Evolutionary conservation across 2,888 invertebrate species (phyloP).

Genomic region (Ceriagrion tenellum): DNA sequence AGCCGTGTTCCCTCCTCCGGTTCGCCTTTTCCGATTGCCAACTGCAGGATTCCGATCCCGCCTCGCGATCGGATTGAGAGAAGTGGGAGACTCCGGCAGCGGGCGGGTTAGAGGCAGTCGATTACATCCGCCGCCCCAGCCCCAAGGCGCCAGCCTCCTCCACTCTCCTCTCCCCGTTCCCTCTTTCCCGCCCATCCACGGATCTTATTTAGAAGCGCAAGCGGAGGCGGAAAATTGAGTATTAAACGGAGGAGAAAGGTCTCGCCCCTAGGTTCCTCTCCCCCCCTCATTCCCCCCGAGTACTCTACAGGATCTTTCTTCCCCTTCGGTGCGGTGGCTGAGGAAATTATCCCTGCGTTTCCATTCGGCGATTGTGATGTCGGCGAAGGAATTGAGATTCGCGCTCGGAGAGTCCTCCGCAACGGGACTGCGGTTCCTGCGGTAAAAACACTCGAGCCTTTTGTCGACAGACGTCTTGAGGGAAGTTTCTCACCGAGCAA

Average conservation of each 20-base stretch:
- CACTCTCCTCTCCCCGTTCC: background rate
- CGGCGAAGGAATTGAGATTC: background rate
- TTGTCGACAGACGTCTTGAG: background rate
- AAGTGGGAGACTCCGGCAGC: background rate
- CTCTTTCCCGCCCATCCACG: background rate
- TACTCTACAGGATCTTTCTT: background rate
- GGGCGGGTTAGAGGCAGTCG: background rate
- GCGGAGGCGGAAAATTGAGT: conserved; percentile 29
- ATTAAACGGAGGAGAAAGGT: conserved; percentile 16
- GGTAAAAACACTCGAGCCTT: background rate
- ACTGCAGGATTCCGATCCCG: conserved; percentile 31
- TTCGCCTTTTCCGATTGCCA: background rate
- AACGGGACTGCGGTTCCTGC: background rate
- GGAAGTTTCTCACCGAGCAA: background rate
- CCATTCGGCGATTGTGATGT: background rate
- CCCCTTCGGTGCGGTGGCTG: background rate
- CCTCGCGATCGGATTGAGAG: background rate
- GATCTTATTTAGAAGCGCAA: background rate
- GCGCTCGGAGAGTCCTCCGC: background rate
- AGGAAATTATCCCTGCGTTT: background rate
- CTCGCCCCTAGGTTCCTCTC: background rate
- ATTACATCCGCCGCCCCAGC: background rate
- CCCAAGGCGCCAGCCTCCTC: background rate
- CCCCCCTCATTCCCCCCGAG: background rate
- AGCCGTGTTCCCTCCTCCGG: background rate